These are phyloP conservation scores for Chromoteleia sp. DNA, from an alignment of 2,888 invertebrate species.

Conservation along the genomic window DNA sequence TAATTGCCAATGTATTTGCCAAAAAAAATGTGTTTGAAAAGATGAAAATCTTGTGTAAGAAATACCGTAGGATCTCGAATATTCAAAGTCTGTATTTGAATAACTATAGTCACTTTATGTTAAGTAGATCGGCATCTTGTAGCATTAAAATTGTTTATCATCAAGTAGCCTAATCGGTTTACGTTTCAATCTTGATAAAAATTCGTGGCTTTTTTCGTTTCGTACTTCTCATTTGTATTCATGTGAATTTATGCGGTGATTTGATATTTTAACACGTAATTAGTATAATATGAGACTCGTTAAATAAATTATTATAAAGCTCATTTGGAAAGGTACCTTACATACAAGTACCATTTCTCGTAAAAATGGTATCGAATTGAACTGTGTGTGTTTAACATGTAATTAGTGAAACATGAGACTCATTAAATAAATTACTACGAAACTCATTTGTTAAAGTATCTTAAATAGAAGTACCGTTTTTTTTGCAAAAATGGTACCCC, in stretches of 20 bases:
- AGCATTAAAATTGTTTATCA: constrained; percentile 39
- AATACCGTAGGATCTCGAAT: constrained; percentile 18
- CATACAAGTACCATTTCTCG: too few species aligned
- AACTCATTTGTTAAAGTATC: too few species aligned
- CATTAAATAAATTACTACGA: too few species aligned
- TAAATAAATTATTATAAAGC: too few species aligned
- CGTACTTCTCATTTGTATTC: constrained; percentile 6
- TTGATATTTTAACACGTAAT: constrained; percentile 5
- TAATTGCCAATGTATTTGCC: neutral
- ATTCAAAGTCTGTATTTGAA: constrained; percentile 23
- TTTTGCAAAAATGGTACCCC: too few species aligned
- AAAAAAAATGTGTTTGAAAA: neutral
- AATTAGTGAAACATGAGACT: too few species aligned
- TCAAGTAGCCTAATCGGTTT: constrained; percentile 41
- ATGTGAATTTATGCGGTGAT: neutral
- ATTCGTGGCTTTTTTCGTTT: constrained; percentile 9
- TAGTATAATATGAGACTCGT: neutral
- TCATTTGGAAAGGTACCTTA: too few species aligned
- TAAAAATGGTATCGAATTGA: too few species aligned
- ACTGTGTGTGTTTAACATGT: too few species aligned
- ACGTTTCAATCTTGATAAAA: constrained; percentile 36
- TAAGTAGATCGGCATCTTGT: constrained; percentile 12
- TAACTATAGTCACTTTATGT: constrained; percentile 6
- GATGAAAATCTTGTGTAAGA: constrained; percentile 20
- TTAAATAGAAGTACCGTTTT: too few species aligned